Conservation (phyloP, 2,113 vertebrate species). For the Phaetusa simplex region DNA sequence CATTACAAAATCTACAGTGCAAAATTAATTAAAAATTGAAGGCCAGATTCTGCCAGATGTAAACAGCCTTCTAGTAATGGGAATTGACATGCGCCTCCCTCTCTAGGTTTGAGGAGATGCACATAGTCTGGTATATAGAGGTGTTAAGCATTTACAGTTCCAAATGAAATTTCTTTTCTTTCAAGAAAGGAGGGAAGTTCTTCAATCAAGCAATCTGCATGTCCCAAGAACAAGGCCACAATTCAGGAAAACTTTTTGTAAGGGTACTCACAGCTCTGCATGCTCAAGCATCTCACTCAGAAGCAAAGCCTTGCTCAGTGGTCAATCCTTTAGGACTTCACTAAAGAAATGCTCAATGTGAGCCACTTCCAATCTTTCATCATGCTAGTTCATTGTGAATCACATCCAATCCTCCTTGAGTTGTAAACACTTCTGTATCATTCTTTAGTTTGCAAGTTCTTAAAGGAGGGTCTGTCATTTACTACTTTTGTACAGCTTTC, state of each 20-base stretch:
- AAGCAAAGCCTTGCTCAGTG: neutral
- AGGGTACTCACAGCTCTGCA: neutral
- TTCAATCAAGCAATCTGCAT: neutral
- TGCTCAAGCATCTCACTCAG: neutral
- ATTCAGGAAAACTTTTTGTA: neutral
- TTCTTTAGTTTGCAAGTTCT: neutral
- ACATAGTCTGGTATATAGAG: neutral
- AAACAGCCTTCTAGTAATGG: neutral
- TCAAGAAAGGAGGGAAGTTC: neutral
- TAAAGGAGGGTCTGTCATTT: neutral
- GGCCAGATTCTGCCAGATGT: neutral
- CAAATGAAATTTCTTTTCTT: neutral
- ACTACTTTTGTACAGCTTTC: neutral
- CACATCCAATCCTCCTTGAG: neutral
- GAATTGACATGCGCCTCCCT: neutral
- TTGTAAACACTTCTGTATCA: neutral
- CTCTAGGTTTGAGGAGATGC: neutral
- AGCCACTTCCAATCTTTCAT: neutral
- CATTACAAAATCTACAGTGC: neutral
- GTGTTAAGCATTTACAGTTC: neutral
- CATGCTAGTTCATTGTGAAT: neutral
- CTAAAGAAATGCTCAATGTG: neutral
- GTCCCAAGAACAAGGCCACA: neutral
- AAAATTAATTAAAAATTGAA: neutral
- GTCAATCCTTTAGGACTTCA: neutral